Evolutionary conservation across 53 echinoderm and acorn worm genomes (phyloP).

Genomic region (Arbacia lixula): DNA sequence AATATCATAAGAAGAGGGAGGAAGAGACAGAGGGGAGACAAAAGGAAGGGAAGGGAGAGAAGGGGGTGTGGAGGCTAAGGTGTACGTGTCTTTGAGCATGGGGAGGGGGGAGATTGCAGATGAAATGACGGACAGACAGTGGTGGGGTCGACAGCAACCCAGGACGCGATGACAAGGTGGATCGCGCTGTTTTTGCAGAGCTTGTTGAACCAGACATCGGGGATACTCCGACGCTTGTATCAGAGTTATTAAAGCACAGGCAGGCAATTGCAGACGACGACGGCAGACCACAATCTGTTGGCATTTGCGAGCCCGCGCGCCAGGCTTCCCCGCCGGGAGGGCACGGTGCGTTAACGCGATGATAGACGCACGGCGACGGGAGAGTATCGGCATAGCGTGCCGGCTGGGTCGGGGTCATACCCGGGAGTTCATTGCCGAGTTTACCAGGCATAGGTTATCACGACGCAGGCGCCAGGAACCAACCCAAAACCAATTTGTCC

Average conservation of each 20-base stretch:
- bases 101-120: background rate
- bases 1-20: too few relatives aligned
- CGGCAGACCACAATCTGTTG: slow-evolving; percentile 20
- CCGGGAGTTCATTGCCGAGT: slow-evolving; percentile 48
- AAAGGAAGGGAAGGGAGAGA: too few relatives aligned
- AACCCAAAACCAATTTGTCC: slow-evolving; percentile 49
- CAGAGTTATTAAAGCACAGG: slow-evolving; percentile 1
- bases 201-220: slow-evolving; percentile 37
- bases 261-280: slow-evolving; percentile 17
- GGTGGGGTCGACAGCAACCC: slow-evolving; percentile 8
- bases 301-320: slow-evolving; percentile 41
- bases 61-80: too few relatives aligned
- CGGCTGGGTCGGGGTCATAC: slow-evolving; percentile 41
- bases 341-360: slow-evolving; percentile 61
- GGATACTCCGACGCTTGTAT: slow-evolving; percentile 20
- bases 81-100: too few relatives aligned
- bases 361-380: slow-evolving; percentile 52
- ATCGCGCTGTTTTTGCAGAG: slow-evolving; percentile 41
- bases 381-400: slow-evolving; percentile 35
- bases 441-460: slow-evolving; percentile 36
- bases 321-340: slow-evolving; percentile 44
- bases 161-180: slow-evolving; percentile 17
- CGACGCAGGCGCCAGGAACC: slow-evolving; percentile 53
- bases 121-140: background rate
- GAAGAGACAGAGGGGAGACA: too few relatives aligned